Evolutionary conservation across 2,888 invertebrate species (phyloP).

Genomic region (Epiblema foenella): DNA sequence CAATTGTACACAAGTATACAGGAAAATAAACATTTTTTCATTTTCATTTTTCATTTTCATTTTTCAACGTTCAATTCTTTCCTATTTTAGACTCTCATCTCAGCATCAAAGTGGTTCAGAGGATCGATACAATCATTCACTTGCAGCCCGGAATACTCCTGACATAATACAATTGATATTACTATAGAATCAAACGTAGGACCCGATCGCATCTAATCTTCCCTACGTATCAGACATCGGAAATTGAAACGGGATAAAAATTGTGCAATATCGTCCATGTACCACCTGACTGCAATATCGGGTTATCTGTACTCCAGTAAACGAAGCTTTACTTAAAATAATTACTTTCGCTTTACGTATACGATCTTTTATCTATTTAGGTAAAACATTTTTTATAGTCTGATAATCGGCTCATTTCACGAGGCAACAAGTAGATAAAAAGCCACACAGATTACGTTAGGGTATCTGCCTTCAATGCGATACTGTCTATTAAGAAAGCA

Average conservation of each 20-base stretch:
- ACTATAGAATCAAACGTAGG: conserved; percentile 34
- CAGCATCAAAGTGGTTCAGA: conserved; percentile 8
- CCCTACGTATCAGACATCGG: conserved; percentile 42
- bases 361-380: not conserved
- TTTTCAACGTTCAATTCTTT: not conserved
- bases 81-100: conserved; percentile 11
- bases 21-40: too few relatives aligned
- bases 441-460: too few relatives aligned
- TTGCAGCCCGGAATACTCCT: conserved; percentile 1
- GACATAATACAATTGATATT: conserved; percentile 31
- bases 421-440: too few relatives aligned
- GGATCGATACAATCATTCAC: conserved; percentile 18
- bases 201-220: conserved; percentile 36
- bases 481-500: too few relatives aligned
- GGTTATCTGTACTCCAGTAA: conserved; percentile 2
- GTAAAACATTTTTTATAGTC: too few relatives aligned
- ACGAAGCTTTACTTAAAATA: too few relatives aligned
- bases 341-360: too few relatives aligned
- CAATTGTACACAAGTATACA: too few relatives aligned
- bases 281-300: conserved; percentile 46
- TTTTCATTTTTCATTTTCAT: too few relatives aligned
- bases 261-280: conserved; percentile 50
- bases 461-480: too few relatives aligned
- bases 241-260: conserved; percentile 56
- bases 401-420: too few relatives aligned